Evolutionary conservation across 1,140 invertebrate genomes (phyloP), one percentile per base, ranked within the genome.

Genomic region (Zaprionus ghesquierei): DNA sequence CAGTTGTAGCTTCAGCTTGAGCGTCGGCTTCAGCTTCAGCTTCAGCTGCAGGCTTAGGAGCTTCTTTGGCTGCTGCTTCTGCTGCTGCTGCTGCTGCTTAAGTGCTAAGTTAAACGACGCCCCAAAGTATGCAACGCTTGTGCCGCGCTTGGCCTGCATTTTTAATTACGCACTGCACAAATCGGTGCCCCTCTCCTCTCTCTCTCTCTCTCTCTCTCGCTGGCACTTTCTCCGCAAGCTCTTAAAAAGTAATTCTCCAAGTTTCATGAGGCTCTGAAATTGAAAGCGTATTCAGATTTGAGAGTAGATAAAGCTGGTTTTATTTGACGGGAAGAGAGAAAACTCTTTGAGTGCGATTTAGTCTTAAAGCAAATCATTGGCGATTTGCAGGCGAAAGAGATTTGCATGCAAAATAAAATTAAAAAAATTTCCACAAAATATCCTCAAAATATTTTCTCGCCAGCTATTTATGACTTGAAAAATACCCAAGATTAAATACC

Each of bases 91-190:
- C 55, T 64, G 41, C 64, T 70, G 65, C 63, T 84, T 87, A 89
- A 87, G 82, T 87, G 84, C 82, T 75, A 89, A 89, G 72, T 87
- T 82, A 87, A 87, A 82, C 79, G 72, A 89, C 76, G 84, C 84
- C 84, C 70, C 63, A 58, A 82, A 77, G 82, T 69, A 69, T 69
- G 71, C 68, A 65, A 54, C 15, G 62, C 38, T 41, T 22, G 22
- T 27, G 50, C 35, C 35, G 49, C 61, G 69, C 59, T 53, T 77
- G 70, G 66, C 65, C 72, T 81, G 79, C 82, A 82, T 87, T 86
- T 84, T 89, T 89, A 89, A 89, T 89, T 89, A 80, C 79, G 65
- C 69, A 66, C 38, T 29, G 75, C 64, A 71, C 64, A 78, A 78
- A 86, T 86, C 68, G 75, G 54, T 41, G 73, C 68, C 69, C 22